Conservation (phyloP, 2,888 invertebrate genomes). For the Acronicta aceris region DNA sequence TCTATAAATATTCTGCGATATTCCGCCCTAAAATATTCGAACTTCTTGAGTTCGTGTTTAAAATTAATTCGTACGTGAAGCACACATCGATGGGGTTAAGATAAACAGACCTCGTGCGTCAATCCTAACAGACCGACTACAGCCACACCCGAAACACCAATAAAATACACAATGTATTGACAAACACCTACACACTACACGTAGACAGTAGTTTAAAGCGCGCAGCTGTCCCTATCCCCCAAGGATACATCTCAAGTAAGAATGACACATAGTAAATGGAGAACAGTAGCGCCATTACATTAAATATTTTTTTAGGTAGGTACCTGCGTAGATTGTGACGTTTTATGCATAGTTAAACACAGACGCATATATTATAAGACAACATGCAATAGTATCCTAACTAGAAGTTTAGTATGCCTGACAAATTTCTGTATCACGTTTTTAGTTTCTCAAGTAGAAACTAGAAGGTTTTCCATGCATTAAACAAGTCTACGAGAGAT, state of each 20-base stretch:
- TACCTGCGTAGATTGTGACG: too few species aligned
- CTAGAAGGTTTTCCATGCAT: too few species aligned
- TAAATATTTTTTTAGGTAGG: background rate
- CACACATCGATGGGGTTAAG: background rate
- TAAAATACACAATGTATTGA: constrained; percentile 44
- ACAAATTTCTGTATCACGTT: too few species aligned
- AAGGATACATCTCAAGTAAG: constrained; percentile 32
- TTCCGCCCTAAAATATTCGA: background rate
- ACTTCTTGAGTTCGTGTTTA: background rate
- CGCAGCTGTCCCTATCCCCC: constrained; percentile 35
- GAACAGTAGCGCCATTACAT: constrained; percentile 7
- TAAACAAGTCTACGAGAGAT: too few species aligned
- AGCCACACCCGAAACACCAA: constrained; percentile 14
- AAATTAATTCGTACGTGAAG: background rate
- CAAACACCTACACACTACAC: constrained; percentile 26
- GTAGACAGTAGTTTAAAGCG: constrained; percentile 44
- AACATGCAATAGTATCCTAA: too few species aligned
- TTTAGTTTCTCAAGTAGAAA: too few species aligned
- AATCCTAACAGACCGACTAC: constrained; percentile 17
- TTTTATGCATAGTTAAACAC: too few species aligned
- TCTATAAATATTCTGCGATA: too few species aligned
- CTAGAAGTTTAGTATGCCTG: too few species aligned
- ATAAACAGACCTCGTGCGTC: constrained; percentile 27
- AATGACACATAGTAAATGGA: constrained; percentile 2
- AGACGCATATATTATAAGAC: too few species aligned